Evolutionary conservation across 2,888 invertebrate genomes (phyloP).

Genomic region (Xestia rhomboidea): DNA sequence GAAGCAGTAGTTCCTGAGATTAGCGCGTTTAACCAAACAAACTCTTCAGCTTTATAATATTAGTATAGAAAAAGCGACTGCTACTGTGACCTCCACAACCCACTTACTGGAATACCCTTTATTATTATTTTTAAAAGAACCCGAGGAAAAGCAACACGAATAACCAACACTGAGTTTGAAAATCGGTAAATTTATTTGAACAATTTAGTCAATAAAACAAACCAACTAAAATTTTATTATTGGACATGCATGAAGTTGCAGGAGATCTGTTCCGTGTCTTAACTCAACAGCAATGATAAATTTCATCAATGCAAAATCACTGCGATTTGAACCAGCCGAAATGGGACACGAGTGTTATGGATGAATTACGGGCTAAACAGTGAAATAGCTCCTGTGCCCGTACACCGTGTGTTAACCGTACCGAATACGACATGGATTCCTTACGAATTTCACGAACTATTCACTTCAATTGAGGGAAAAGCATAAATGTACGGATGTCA

Average conservation of each 20-base stretch:
- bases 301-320: slow-evolving; percentile 2
- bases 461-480: not conserved
- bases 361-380: not conserved
- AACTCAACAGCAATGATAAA: not conserved
- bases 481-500: not conserved
- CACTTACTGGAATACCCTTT: too few relatives aligned
- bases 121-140: too few relatives aligned
- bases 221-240: not conserved
- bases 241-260: not conserved
- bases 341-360: not conserved
- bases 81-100: too few relatives aligned
- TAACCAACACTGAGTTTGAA: too few relatives aligned
- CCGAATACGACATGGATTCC: slow-evolving; percentile 1
- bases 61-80: too few relatives aligned
- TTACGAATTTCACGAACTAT: not conserved
- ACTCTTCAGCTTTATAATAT: too few relatives aligned
- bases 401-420: not conserved
- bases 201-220: not conserved
- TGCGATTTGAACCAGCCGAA: not conserved
- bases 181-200: too few relatives aligned
- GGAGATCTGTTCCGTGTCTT: too few relatives aligned
- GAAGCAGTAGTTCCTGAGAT: too few relatives aligned
- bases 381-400: slow-evolving; percentile 13
- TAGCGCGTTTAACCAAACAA: too few relatives aligned
- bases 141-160: too few relatives aligned